Conservation (phyloP, 2,888 invertebrate species). For the Platycheirus rosarum region DNA sequence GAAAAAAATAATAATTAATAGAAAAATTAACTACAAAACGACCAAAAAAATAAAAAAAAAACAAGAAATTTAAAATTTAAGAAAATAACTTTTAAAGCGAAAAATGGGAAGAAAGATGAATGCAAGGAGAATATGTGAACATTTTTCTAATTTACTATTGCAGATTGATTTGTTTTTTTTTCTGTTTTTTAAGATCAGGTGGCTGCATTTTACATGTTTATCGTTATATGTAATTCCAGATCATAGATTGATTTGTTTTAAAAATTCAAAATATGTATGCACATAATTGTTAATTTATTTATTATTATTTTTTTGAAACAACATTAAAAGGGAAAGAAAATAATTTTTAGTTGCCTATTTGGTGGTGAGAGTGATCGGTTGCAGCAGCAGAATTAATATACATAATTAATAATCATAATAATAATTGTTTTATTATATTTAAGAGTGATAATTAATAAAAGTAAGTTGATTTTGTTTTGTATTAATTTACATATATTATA, state of each 20-base stretch:
- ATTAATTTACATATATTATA: constrained; percentile 58
- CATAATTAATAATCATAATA: constrained; percentile 66
- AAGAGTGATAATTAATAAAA: constrained; percentile 71
- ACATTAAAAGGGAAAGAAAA: constrained; percentile 22
- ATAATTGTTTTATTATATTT: constrained; percentile 69
- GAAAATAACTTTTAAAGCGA: constrained; percentile 49
- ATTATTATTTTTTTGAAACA: constrained; percentile 4
- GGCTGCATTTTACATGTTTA: constrained; percentile 27
- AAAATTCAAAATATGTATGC: not conserved
- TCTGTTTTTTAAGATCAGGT: constrained; percentile 56
- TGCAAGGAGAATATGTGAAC: constrained; percentile 48
- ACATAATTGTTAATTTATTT: not conserved
- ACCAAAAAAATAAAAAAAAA: constrained; percentile 51
- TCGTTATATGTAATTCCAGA: not conserved
- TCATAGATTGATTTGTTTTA: constrained; percentile 7
- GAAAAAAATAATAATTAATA: constrained; percentile 61
- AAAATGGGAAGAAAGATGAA: constrained; percentile 50
- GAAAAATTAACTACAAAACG: constrained; percentile 65
- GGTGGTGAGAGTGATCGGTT: constrained; percentile 39
- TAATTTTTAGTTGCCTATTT: constrained; percentile 25
- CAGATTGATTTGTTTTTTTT: constrained; percentile 31
- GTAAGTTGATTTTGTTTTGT: constrained; percentile 61
- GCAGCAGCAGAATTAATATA: constrained; percentile 68
- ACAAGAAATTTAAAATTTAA: constrained; percentile 39
- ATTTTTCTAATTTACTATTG: constrained; percentile 65